Evolutionary conservation across 2,888 invertebrate genomes (phyloP).

Genomic region (Agrochola lychnidis): DNA sequence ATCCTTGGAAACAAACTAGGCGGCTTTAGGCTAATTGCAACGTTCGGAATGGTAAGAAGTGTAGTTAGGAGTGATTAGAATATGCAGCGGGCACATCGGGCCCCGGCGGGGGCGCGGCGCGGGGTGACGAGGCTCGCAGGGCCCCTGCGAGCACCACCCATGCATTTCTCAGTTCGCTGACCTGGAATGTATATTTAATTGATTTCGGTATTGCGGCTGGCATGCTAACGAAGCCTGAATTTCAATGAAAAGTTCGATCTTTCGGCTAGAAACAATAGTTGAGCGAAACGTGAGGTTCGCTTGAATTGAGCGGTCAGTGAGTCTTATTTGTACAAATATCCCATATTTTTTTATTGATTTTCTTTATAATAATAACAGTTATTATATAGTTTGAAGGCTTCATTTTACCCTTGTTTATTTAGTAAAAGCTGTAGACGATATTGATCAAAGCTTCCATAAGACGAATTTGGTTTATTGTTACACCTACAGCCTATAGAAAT

Average conservation of each 20-base stretch:
- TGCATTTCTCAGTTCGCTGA: conserved; percentile 85
- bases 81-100: conserved; percentile 42
- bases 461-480: not conserved
- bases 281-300: conserved; percentile 26
- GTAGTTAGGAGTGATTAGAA: conserved; percentile 61
- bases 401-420: not conserved
- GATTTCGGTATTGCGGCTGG: conserved; percentile 81
- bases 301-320: conserved; percentile 31
- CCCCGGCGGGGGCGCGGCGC: conserved; percentile 14
- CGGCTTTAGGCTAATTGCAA: conserved; percentile 45
- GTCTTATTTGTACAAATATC: conserved; percentile 17
- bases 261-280: conserved; percentile 66
- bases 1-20: not conserved
- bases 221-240: conserved; percentile 75
- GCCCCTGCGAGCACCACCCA: conserved; percentile 70
- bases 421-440: not conserved
- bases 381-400: not conserved
- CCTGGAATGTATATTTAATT: conserved; percentile 85
- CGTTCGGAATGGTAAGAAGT: conserved; percentile 39
- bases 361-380: not conserved
- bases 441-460: not conserved
- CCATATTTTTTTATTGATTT: not conserved
- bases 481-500: not conserved
- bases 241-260: conserved; percentile 76
- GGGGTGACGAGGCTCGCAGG: conserved; percentile 23